phyloP scores from a whole-genome alignment of 2,797 vertebrate species.

The Alfaro cultratus region DNA sequence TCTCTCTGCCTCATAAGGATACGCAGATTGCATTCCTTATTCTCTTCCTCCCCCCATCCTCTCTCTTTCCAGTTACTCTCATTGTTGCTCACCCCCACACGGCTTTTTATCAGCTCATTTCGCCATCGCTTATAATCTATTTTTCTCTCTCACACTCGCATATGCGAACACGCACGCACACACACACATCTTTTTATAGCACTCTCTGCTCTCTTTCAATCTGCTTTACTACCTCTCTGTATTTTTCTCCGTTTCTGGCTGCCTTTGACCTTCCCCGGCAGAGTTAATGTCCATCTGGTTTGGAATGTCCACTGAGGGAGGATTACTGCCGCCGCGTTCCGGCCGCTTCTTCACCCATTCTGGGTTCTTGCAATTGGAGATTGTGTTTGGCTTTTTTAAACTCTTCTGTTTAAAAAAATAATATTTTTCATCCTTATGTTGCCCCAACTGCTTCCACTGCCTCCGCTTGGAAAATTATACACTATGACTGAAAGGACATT shows the following conservation, averaged over 20 bases:
- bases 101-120: constrained; percentile 59
- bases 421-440: constrained; percentile 20
- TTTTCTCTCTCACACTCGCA: constrained; percentile 30
- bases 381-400: constrained; percentile 29
- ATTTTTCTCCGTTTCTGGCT: constrained; percentile 34
- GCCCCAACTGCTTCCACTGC: neutral
- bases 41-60: constrained; percentile 37
- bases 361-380: constrained; percentile 37
- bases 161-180: neutral
- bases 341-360: constrained; percentile 51
- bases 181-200: constrained; percentile 64
- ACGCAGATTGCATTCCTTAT: constrained; percentile 60
- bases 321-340: constrained; percentile 61
- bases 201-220: constrained; percentile 54
- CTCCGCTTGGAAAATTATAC: neutral
- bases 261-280: constrained; percentile 48
- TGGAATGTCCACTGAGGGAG: constrained; percentile 59
- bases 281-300: constrained; percentile 71
- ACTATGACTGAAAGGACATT: neutral
- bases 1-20: constrained; percentile 40
- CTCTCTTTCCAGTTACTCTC: constrained; percentile 35
- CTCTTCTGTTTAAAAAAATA: constrained; percentile 22
- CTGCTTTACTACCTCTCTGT: constrained; percentile 46
- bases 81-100: constrained; percentile 48
- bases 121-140: constrained; percentile 60